Evolutionary conservation across 2,113 vertebrate species (phyloP).

Genomic region (Stictonetta naevosa): DNA sequence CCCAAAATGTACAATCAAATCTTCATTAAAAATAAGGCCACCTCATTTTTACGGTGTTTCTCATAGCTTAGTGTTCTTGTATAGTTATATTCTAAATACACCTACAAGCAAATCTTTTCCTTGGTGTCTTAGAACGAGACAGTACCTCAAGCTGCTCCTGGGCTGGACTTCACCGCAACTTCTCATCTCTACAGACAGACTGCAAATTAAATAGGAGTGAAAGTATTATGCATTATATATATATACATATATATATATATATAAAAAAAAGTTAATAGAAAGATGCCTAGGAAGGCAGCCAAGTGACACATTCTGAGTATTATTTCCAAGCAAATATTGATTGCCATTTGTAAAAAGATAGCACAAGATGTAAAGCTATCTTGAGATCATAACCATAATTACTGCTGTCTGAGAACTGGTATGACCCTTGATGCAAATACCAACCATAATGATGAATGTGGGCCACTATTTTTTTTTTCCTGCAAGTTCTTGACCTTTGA

Average conservation of each 20-base stretch:
- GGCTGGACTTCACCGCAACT: background rate
- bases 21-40: constrained; percentile 13
- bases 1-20: constrained; percentile 18
- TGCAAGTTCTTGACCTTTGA: background rate
- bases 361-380: background rate
- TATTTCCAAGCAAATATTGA: constrained; percentile 2
- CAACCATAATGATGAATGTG: background rate
- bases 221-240: background rate
- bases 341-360: background rate
- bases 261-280: constrained; percentile 34
- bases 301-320: background rate
- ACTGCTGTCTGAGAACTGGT: background rate
- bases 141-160: constrained; percentile 27
- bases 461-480: background rate
- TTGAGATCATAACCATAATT: background rate
- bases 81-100: background rate
- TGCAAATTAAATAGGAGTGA: constrained; percentile 15
- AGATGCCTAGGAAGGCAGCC: background rate
- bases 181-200: background rate
- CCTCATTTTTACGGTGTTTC: constrained; percentile 13
- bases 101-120: constrained; percentile 12
- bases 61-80: background rate
- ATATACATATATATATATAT: too few relatives aligned
- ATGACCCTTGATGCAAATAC: background rate
- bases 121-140: background rate